Base-by-base conservation (phyloP, 2,888 invertebrate species). In the Caenorhabditis wallacei region DNA sequence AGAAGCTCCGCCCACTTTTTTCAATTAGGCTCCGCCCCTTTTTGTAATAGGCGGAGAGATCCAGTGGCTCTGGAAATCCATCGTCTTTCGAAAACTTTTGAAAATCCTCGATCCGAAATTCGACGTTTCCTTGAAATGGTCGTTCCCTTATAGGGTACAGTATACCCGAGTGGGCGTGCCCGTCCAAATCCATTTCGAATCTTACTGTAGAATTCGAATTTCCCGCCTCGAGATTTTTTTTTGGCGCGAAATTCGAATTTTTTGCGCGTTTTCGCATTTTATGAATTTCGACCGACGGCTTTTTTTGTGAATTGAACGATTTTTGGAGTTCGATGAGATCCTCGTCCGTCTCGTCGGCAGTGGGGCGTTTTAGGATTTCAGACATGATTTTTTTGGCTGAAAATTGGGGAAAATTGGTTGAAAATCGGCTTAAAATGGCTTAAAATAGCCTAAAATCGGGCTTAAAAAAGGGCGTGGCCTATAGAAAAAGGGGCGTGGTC, bases 11-110 rank as follows among this genome's bases (percentile, higher is more conserved):
- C 30, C 56, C 26, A 24, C n/a, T 7, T 35, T 16, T 7, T 35
- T 16, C 10, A 4, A n/a, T 3, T 18, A 18, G 13, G 18, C 26
- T n/a, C 18, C 26, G 30, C 30, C 48, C 70, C 22, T 24, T 54
- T 64, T 56, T 35, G 43, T 75, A 87, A 61, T 88, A 89, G 1
- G 70, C 57, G 11, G 84, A 84, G 20, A 91, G 80, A 78, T 90
- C 88, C 5, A 90, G 74, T 8, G 87, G 82, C 20, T 87, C 87
- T 8, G 91, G 91, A 61, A 91, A 91, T 20, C 91, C 91, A 40
- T 86, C 87, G 22, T 89, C 87, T 46, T 83, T 84, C 20, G 88
- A 87, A 59, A 82, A 87, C 37, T 8, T n/a, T 7, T 3, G n/a
- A n/a, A 56, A 56, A n/a, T 35, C 43, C n/a, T 43, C 20, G 40